Conservation (phyloP, 2,888 invertebrate species). For the Drosophila fulvimacula region DNA sequence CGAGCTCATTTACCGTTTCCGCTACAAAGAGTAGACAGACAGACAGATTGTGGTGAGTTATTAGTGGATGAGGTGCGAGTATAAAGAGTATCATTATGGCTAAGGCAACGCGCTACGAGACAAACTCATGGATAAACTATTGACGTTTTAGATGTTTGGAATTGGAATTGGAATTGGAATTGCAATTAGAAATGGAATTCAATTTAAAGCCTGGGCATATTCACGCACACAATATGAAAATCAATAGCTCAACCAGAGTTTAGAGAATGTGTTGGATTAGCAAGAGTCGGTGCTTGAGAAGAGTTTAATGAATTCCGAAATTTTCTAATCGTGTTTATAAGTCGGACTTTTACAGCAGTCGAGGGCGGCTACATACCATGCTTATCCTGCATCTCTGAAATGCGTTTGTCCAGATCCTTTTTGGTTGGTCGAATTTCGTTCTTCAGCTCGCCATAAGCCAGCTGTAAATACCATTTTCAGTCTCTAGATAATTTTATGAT, state of each 20-base stretch:
- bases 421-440: conserved; percentile 88
- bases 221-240: conserved; percentile 81
- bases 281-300: conserved; percentile 18
- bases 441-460: conserved; percentile 87
- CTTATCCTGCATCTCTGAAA: conserved; percentile 92
- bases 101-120: conserved; percentile 60
- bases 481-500: too few species aligned
- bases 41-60: conserved; percentile 46
- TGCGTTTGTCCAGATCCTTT: conserved; percentile 90
- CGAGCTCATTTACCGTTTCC: conserved; percentile 95
- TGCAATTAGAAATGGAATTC: too few species aligned
- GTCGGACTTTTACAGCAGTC: not conserved
- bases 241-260: conserved; percentile 85
- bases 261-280: conserved; percentile 24
- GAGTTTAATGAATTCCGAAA: not conserved
- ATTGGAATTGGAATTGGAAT: too few species aligned
- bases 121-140: conserved; percentile 89
- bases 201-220: conserved; percentile 14
- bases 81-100: conserved; percentile 25
- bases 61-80: conserved; percentile 39
- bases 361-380: conserved; percentile 88
- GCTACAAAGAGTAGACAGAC: conserved; percentile 87
- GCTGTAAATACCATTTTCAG: conserved; percentile 80
- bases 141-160: conserved; percentile 85
- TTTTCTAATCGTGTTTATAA: not conserved